Evolutionary conservation across 2,113 vertebrate genomes (phyloP), one percentile per base, ranked within the genome.

Genomic region (Argyrosomus japonicus): DNA sequence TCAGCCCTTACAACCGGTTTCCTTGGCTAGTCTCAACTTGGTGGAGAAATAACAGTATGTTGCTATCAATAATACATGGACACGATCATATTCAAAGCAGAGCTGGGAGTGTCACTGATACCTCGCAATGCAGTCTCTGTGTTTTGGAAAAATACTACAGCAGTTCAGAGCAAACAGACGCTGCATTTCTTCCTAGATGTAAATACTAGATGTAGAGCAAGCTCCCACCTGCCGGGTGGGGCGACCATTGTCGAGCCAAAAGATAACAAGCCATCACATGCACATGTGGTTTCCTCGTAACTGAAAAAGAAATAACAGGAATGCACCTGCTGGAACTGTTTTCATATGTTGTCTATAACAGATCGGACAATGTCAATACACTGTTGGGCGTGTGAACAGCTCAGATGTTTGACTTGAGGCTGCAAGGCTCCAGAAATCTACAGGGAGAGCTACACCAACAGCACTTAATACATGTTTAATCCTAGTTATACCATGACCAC

Each of bases 211-310:
- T 17, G 21, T 0, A 29, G 21, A 62, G 27, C 32, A 25, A 47
- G 43, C 58, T 45, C 23, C 71, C 75, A 74, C 68, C 70, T 61
- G 72, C 3, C 6, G 1, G 72, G 50, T 1, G 61, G 40, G n/a
- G 40, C 10, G 21, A 18, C 64, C 19, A 25, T 72, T 3, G 21
- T 0, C 2, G 19, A 77, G 32, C 17, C 32, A 25, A 19, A 57
- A 68, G 76, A 83, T 56, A 77, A 90, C 86, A 84, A 79, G 82
- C 47, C 62, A 1, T 19, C 64, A 75, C 87, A 72, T 15, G 86
- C 62, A 69, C 40, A 19, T 14, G 32, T 43, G 50, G 11, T 27
- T 56, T 64, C 58, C 29, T 15, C 4, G 32, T 2, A 51, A 45
- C 47, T n/a, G 25, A 48, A 27, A 27, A 68, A 62, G 51, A 25